Evolutionary conservation across 2,888 invertebrate species (phyloP).

Genomic region (Cynaeus angustus): DNA sequence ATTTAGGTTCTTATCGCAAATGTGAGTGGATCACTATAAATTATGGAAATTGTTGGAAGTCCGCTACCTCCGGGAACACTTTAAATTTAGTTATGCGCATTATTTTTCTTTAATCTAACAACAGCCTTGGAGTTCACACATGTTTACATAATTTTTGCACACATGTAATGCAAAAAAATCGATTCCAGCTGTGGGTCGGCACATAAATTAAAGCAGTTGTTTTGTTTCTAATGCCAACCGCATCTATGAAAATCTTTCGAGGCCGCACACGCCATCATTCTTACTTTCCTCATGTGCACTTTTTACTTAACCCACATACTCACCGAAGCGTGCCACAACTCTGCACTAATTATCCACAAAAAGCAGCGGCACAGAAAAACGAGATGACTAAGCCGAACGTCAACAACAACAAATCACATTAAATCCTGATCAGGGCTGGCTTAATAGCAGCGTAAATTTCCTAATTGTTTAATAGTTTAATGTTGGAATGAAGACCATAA

Average conservation of each 20-base stretch:
- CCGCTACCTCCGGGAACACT: conserved; percentile 6
- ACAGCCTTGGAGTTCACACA: conserved; percentile 38
- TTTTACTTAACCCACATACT: conserved; percentile 45
- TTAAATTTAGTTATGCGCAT: conserved; percentile 35
- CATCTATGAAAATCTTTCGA: no score
- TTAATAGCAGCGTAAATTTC: conserved; percentile 39
- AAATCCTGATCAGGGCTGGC: conserved; percentile 39
- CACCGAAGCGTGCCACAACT: conserved; percentile 35
- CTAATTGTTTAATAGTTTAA: conserved; percentile 40
- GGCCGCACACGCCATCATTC: conserved; percentile 8
- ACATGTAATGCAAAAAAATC: conserved; percentile 15
- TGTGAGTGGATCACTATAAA: not conserved
- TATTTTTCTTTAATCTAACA: conserved; percentile 35
- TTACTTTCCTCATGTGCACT: conserved; percentile 35
- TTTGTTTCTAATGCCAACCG: no score
- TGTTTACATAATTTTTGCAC: conserved; percentile 41
- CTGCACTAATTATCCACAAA: conserved; percentile 46
- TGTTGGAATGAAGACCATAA: conserved; percentile 30
- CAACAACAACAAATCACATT: conserved; percentile 47
- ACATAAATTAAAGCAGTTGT: conserved; percentile 33
- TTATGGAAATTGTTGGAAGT: conserved; percentile 13
- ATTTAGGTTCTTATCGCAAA: no score
- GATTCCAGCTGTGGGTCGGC: conserved; percentile 32
- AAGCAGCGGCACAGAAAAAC: conserved; percentile 24
- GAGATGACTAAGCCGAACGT: conserved; percentile 36